These are phyloP conservation scores for Petromus typicus DNA, from an alignment of 2,113 vertebrate genomes.

Conservation along the genomic window DNA sequence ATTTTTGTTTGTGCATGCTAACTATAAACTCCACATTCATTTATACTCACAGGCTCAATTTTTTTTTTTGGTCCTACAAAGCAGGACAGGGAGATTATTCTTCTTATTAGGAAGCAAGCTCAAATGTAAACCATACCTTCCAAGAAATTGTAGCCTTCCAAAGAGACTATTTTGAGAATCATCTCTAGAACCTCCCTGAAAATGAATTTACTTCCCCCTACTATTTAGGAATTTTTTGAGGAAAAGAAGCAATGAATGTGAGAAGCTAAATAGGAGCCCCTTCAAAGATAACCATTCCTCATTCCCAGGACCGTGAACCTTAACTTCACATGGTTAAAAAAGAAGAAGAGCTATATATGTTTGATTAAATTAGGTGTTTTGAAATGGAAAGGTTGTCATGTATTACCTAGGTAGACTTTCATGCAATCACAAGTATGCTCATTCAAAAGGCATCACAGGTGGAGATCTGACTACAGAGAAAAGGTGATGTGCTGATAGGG, in stretches of 20 bases:
- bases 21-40: not conserved
- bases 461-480: not conserved
- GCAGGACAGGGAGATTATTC: not conserved
- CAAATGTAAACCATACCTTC: not conserved
- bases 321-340: not conserved
- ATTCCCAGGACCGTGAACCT: not conserved
- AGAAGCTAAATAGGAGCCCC: not conserved
- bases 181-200: not conserved
- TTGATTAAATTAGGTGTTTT: not conserved
- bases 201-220: not conserved
- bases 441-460: not conserved
- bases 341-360: not conserved
- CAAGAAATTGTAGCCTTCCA: not conserved
- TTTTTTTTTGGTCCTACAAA: not conserved
- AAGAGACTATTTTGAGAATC: not conserved
- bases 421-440: not conserved
- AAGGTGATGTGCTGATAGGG: not conserved
- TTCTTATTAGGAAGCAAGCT: conserved; percentile 3
- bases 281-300: not conserved
- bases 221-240: not conserved
- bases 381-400: not conserved
- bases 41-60: not conserved
- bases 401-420: not conserved
- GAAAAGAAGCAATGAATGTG: not conserved
- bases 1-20: not conserved